Base-by-base conservation (phyloP, 2,113 vertebrate species). In the Macroglossus sobrinus region DNA sequence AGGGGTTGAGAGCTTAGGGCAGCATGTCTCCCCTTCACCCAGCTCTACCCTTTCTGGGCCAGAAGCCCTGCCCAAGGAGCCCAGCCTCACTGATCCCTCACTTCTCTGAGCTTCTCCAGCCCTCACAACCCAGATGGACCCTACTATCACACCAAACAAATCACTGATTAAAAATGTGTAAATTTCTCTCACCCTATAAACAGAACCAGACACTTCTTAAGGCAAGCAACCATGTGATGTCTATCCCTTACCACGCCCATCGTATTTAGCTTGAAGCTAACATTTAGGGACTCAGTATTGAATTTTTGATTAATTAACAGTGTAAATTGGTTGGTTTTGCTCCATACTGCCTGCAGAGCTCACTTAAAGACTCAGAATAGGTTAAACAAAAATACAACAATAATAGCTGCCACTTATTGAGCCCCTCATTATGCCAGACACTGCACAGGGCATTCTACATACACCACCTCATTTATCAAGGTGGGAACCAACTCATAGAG, bases 231-330 rank as follows among this genome's bases (percentile, higher is more conserved):
- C 72, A 15, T 8, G 19, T 45, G 26, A 38, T 71, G 19, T 72
- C 71, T 96, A 9, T 40, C 53, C 38, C 59, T 87, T 55, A 38
- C 68, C 30, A 50, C 84, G 30, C 26, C 19, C 47, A 4, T 35
- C 30, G 14, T 71, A 30, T 61, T 75, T 69, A 79, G n/a, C 66
- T 95, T 33, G 57, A 24, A 68, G 75, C 59, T 66, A 88, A 89
- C 64, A 64, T 35, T 80, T 59, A 59, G 45, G 63, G 72, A 90
- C 75, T 95, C 50, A 14, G 80, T 53, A 87, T 55, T 95, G 80
- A 92, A 80, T 68, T 92, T 69, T 92, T 89, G 84, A 86, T 87
- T 74, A 92, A 76, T 57, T 94, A 85, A 68, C 81, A 94, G 35
- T 82, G 63, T 50, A 64, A 79, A 86, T 76, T 43, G 79, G 79